Evolutionary conservation across 1,140 invertebrate genomes (phyloP), one percentile per base, ranked within the genome.

Genomic region (Probaryconus sp.): DNA sequence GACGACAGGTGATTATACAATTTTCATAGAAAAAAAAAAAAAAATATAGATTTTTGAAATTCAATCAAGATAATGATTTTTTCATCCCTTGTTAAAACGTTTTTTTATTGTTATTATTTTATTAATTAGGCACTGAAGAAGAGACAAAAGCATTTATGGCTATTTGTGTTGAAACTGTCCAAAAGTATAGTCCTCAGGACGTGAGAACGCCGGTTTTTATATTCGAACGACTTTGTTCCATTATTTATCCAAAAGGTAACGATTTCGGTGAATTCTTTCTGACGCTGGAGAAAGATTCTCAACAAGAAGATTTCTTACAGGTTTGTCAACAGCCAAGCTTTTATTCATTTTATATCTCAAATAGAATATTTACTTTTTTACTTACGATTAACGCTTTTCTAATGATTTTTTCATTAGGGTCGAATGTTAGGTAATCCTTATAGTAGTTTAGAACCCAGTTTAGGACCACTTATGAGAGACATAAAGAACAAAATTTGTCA

Each of bases 351-450:
- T n/a, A n/a, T n/a, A n/a, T n/a, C n/a, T n/a, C n/a, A n/a, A n/a
- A n/a, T n/a, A n/a, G n/a, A n/a, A n/a, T n/a, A n/a, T n/a, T n/a
- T n/a, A n/a, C n/a, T n/a, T n/a, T n/a, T n/a, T n/a, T n/a, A n/a
- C n/a, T n/a, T n/a, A n/a, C n/a, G n/a, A n/a, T n/a, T n/a, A n/a
- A n/a, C n/a, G n/a, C n/a, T n/a, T n/a, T n/a, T n/a, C n/a, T n/a
- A n/a, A n/a, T n/a, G n/a, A n/a, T n/a, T n/a, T n/a, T n/a, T n/a
- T n/a, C n/a, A n/a, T n/a, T n/a, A n/a, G n/a, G n/a, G n/a, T n/a
- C 92, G 97, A 37, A 99, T 99, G 97, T 89, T 98, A 58, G 97
- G 97, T 21, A 99, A 99, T 90, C 97, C 97, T 0, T 99, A 99
- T 87, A 97, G 95, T 37, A 97, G 95, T 13, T 91, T 93, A 35